A percentile compares a stretch with the other conserved stretches of the same genome.
phyloP scores from a whole-genome alignment of 2,888 invertebrate genomes.

The Ethmia dodecea region DNA sequence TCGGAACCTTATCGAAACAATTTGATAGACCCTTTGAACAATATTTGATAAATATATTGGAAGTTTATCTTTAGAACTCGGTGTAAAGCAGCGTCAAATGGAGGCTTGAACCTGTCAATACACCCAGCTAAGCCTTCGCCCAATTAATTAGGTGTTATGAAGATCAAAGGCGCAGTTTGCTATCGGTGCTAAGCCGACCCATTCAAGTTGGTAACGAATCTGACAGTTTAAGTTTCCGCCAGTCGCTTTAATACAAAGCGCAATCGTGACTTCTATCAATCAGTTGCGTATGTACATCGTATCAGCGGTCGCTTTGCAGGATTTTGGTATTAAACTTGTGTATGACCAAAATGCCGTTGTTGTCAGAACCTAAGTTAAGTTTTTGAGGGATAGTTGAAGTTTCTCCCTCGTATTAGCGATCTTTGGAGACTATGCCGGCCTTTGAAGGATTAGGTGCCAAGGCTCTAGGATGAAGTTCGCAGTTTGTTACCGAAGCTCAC shows the following conservation, averaged over 20 bases:
- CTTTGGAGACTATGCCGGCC: conserved; percentile 57
- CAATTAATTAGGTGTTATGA: conserved; percentile 67
- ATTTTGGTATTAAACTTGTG: too few relatives aligned
- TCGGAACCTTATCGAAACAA: too few relatives aligned
- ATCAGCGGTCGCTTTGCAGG: neutral
- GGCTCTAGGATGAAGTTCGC: conserved; percentile 34
- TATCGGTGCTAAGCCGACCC: conserved; percentile 48
- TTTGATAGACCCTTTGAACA: too few relatives aligned
- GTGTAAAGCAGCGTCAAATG: conserved; percentile 14
- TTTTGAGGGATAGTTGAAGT: conserved; percentile 1
- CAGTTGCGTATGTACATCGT: conserved; percentile 26
- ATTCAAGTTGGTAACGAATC: conserved; percentile 54
- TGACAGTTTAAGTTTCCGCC: conserved; percentile 60
- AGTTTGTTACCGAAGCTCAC: conserved; percentile 25
- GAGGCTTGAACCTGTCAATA: conserved; percentile 42
- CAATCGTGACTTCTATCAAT: conserved; percentile 55
- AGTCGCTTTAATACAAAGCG: conserved; percentile 39
- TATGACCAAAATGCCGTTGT: too few relatives aligned
- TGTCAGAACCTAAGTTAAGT: too few relatives aligned
- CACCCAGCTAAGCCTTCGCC: conserved; percentile 53
- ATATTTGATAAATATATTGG: too few relatives aligned
- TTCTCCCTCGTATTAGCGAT: conserved; percentile 60
- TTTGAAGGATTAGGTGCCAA: conserved; percentile 49
- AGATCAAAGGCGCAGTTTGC: conserved; percentile 63
- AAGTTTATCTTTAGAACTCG: too few relatives aligned